These are phyloP conservation scores for Solen grandis DNA, from an alignment of 1,140 invertebrate genomes.

Conservation along the genomic window DNA sequence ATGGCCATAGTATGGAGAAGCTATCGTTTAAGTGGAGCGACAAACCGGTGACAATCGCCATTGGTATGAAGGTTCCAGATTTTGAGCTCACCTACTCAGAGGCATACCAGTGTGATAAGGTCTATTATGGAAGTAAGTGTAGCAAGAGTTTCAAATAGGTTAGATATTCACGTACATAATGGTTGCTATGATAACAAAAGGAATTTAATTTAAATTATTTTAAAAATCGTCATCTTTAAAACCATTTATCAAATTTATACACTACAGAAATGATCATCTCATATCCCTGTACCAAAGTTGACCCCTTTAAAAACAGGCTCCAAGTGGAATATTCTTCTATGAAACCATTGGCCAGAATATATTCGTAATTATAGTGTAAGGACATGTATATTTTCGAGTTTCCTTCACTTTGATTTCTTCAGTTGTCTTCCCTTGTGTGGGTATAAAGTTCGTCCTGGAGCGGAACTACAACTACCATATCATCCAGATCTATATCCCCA, in stretches of 20 bases:
- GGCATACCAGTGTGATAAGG: slow-evolving; percentile 80
- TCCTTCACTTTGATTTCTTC: slow-evolving; percentile 5
- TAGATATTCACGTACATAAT: slow-evolving; percentile 67
- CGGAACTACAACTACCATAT: slow-evolving; percentile 95
- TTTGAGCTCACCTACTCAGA: slow-evolving; percentile 66
- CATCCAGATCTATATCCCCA: slow-evolving; percentile 94
- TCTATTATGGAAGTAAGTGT: slow-evolving; percentile 62
- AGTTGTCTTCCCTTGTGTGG: slow-evolving; percentile 77
- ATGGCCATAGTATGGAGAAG: slow-evolving; percentile 94
- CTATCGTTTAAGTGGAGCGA: slow-evolving; percentile 93
- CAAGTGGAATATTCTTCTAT: neutral
- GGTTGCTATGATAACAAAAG: slow-evolving; percentile 81
- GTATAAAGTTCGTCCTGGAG: slow-evolving; percentile 92
- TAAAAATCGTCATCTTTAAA: neutral
- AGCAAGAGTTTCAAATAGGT: no score
- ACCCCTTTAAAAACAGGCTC: neutral
- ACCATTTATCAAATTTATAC: neutral
- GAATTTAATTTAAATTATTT: neutral
- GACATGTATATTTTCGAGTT: neutral
- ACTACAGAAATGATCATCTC: neutral
- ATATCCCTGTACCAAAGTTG: neutral
- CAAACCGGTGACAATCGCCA: slow-evolving; percentile 57
- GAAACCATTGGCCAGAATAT: neutral
- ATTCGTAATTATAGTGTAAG: neutral
- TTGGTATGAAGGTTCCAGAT: slow-evolving; percentile 74